Conservation (phyloP, 2,797 vertebrate genomes). For the Semaprochilodus insignis region DNA sequence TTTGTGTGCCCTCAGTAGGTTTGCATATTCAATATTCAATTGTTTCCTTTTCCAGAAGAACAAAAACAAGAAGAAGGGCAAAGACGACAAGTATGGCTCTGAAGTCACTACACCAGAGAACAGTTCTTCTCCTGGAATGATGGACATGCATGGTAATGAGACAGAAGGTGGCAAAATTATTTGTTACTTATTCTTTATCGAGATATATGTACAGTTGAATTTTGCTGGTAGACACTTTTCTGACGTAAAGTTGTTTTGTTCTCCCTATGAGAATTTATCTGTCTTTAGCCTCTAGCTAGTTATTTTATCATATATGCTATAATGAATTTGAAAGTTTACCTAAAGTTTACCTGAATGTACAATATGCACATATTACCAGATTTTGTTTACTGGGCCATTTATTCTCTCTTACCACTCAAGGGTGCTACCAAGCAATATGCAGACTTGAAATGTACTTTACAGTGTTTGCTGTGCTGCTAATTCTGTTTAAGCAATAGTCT, state of each 20-base stretch:
- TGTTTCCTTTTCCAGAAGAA: conserved; percentile 83
- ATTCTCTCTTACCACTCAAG: conserved; percentile 18
- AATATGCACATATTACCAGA: neutral
- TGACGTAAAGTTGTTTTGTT: too few relatives aligned
- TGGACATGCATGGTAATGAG: conserved; percentile 95
- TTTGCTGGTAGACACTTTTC: too few relatives aligned
- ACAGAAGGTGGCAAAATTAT: too few relatives aligned
- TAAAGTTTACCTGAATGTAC: too few relatives aligned
- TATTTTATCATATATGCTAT: too few relatives aligned
- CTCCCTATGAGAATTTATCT: too few relatives aligned
- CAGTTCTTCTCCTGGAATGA: conserved; percentile 98
- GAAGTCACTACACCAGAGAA: conserved; percentile 98
- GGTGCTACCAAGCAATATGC: neutral
- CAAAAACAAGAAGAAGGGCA: conserved; percentile 97
- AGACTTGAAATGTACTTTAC: neutral
- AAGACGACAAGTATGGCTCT: conserved; percentile 97
- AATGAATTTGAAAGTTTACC: too few relatives aligned
- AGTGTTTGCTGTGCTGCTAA: neutral
- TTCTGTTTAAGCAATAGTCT: neutral
- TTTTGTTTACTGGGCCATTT: neutral
- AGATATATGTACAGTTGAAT: too few relatives aligned
- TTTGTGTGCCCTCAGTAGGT: neutral
- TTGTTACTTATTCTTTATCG: too few relatives aligned
- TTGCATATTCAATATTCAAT: neutral
- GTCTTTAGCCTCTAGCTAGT: too few relatives aligned